Conservation (phyloP, 23 tunicate genomes). For the Styela plicata region DNA sequence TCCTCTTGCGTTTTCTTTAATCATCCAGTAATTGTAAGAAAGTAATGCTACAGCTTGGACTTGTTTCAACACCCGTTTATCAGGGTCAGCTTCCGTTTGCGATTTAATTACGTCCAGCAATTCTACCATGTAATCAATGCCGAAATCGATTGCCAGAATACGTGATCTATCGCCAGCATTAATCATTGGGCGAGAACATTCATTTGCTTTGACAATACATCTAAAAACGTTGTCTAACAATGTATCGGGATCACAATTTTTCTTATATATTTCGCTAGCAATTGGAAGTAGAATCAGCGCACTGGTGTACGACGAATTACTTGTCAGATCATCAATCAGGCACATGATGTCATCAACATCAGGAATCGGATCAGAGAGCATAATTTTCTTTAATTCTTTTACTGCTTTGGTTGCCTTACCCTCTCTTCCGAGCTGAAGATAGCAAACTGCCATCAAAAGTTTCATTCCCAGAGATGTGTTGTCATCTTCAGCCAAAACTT, state of each 20-base stretch:
- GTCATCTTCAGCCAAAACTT: background rate
- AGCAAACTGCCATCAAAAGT: background rate
- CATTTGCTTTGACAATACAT: background rate
- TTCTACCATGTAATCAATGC: background rate
- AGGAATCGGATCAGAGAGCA: background rate
- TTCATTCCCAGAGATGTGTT: background rate
- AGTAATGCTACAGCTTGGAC: background rate
- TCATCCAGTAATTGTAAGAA: background rate
- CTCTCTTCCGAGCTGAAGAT: background rate
- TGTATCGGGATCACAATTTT: background rate
- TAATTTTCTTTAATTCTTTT: background rate
- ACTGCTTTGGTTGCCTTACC: background rate
- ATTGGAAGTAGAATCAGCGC: slow-evolving; percentile 1
- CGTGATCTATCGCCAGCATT: slow-evolving; percentile 8
- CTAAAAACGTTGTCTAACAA: background rate
- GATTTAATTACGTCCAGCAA: background rate
- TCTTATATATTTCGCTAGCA: background rate
- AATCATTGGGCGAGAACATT: background rate
- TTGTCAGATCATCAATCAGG: background rate
- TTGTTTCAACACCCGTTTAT: background rate
- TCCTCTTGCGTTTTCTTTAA: background rate
- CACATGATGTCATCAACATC: background rate
- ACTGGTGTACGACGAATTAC: background rate
- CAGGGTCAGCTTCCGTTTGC: background rate
- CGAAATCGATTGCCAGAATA: background rate